Evolutionary conservation across 2,113 vertebrate genomes (phyloP).

Genomic region (Prionailurus viverrinus): DNA sequence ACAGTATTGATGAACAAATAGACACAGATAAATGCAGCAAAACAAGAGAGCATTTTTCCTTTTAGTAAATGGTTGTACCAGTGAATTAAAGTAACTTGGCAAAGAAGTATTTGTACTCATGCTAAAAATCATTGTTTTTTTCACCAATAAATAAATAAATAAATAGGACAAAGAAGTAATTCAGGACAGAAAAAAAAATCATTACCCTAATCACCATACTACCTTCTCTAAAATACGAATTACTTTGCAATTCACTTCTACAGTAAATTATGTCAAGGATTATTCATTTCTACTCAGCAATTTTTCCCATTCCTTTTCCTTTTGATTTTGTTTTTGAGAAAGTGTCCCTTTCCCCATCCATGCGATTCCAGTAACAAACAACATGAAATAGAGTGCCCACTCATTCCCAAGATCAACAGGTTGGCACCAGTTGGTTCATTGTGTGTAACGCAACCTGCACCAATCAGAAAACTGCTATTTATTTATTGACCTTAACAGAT

Average conservation of each 20-base stretch:
- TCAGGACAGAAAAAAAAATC: neutral
- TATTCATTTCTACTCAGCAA: neutral
- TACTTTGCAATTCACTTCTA: neutral
- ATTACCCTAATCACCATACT: neutral
- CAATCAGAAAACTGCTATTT: neutral
- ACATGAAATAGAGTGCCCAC: neutral
- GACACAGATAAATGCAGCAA: neutral
- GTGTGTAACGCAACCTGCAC: neutral
- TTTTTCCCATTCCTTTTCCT: neutral
- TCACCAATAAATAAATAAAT: neutral
- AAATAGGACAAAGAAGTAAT: neutral
- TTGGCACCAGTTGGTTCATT: neutral
- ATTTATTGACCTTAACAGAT: neutral
- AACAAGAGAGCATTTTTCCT: neutral
- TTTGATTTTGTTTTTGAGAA: neutral
- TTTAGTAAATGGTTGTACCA: neutral
- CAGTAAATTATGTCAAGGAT: neutral
- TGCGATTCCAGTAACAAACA: neutral
- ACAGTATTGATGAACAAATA: neutral
- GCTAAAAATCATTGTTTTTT: neutral
- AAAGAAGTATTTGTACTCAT: neutral
- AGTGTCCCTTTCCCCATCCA: neutral
- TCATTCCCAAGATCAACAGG: neutral
- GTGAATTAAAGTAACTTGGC: neutral
- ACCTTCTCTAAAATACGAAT: neutral